These are phyloP conservation scores for Cheilosia scutellata DNA, from an alignment of 2,888 invertebrate genomes.

Conservation along the genomic window DNA sequence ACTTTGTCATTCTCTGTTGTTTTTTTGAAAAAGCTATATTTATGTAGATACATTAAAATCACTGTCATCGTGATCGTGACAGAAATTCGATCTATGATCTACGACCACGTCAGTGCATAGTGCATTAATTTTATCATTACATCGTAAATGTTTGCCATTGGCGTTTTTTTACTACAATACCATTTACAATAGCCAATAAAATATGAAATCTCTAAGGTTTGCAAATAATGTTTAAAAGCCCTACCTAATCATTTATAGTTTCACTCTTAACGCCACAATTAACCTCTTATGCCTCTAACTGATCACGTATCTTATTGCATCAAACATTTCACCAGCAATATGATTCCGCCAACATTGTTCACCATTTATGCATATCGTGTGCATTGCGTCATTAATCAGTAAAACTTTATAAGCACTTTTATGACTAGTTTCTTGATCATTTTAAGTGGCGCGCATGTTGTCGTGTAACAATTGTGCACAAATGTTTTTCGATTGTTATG, in stretches of 20 bases:
- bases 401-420: not conserved
- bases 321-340: not conserved
- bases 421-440: not conserved
- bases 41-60: no score
- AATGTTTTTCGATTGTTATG: not conserved
- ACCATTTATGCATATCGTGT: not conserved
- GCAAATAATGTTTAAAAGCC: not conserved
- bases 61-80: no score
- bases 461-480: not conserved
- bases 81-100: no score
- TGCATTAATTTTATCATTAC: no score
- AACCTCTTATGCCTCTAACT: not conserved
- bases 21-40: no score
- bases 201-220: not conserved
- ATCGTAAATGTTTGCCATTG: no score
- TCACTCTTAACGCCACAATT: not conserved
- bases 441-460: not conserved
- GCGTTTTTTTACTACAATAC: no score
- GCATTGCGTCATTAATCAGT: slow-evolving; percentile 1
- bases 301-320: not conserved
- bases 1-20: no score
- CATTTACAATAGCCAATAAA: no score
- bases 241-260: not conserved
- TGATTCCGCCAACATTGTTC: not conserved
- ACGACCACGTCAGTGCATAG: no score